A percentile compares a stretch with the other conserved stretches of the same genome.
Conservation (phyloP, 2,113 vertebrate genomes). For the Podilymbus podiceps region DNA sequence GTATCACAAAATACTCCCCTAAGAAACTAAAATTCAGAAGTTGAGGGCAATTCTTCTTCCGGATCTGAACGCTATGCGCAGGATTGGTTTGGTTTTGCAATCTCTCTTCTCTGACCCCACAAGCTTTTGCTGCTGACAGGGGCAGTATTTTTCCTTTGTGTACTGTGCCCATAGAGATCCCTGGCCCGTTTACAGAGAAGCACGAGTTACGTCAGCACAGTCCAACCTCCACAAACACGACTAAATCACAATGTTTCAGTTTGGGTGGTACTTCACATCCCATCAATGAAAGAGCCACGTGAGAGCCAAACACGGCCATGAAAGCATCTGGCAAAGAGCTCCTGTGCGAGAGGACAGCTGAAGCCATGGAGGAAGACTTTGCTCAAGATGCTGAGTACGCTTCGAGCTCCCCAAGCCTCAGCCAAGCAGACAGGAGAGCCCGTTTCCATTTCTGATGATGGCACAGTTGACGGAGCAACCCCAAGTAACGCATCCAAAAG, state of each 20-base stretch:
- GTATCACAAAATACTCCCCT: background rate
- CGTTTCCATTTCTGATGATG: fast-evolving
- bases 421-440: background rate
- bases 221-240: background rate
- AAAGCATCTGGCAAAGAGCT: background rate
- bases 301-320: background rate
- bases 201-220: background rate
- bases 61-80: fast-evolving
- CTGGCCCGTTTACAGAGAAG: background rate
- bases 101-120: background rate
- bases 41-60: background rate
- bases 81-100: background rate
- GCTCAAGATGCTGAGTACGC: fast-evolving
- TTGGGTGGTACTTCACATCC: fast-evolving
- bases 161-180: background rate
- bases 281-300: fast-evolving
- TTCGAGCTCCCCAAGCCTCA: background rate
- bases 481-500: fast-evolving
- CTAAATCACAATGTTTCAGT: background rate
- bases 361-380: background rate
- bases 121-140: background rate
- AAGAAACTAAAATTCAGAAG: background rate
- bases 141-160: background rate
- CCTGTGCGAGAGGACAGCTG: background rate
- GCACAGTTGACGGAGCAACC: background rate